phyloP scores from a whole-genome alignment of 30 jellyfish, hydroid and myxozoan genomes.

The Aurelia sp. region DNA sequence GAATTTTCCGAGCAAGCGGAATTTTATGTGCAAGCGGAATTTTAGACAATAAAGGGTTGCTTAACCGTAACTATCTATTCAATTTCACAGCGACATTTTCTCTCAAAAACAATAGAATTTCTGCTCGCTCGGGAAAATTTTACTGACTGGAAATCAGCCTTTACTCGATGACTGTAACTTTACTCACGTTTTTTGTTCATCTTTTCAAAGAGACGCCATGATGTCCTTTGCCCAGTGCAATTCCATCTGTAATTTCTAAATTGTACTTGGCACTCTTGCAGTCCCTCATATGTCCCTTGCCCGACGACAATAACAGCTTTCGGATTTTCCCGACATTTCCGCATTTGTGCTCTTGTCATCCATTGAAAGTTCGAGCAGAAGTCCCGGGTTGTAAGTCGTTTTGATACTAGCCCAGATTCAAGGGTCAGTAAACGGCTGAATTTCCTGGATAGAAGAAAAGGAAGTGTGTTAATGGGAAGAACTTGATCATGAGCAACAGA shows the following conservation, averaged over 20 bases:
- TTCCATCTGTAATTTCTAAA: constrained; percentile 74
- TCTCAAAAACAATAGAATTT: too few species aligned
- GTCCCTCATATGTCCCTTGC: constrained; percentile 78
- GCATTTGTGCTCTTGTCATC: constrained; percentile 68
- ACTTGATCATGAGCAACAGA: too few species aligned
- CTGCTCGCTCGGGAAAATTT: too few species aligned
- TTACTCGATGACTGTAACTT: not conserved
- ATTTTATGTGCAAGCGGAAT: too few species aligned
- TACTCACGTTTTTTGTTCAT: constrained; percentile 86
- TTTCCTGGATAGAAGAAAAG: constrained; percentile 46
- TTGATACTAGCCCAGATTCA: constrained; percentile 70
- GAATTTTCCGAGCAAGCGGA: too few species aligned
- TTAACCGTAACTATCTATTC: too few species aligned
- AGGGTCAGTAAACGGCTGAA: constrained; percentile 65
- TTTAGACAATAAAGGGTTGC: too few species aligned
- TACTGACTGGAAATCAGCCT: too few species aligned
- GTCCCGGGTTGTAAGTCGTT: constrained; percentile 51
- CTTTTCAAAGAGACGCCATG: constrained; percentile 82
- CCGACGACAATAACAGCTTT: constrained; percentile 69
- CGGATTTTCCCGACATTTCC: constrained; percentile 74
- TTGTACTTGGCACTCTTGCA: constrained; percentile 81
- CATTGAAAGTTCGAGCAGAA: constrained; percentile 74
- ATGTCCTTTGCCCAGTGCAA: constrained; percentile 71
- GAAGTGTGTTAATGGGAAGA: not conserved
- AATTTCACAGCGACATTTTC: too few species aligned